Evolutionary conservation across 2,888 invertebrate species (phyloP).

Genomic region (Norana najaformis): DNA sequence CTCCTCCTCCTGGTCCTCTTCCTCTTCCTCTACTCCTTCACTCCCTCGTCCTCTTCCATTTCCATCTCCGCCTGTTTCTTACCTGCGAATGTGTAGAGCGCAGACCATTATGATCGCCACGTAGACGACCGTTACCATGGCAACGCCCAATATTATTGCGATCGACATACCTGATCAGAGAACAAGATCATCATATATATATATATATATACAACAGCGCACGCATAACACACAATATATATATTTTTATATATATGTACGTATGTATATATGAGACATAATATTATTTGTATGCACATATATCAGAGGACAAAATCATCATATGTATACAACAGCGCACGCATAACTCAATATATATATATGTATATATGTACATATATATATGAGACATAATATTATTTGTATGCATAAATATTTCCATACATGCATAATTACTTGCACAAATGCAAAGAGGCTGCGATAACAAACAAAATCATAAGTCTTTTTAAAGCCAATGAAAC

Average conservation of each 20-base stretch:
- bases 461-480: background rate
- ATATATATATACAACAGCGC: background rate
- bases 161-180: constrained; percentile 41
- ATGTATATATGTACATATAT: no score
- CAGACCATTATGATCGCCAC: constrained; percentile 44
- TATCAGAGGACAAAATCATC: background rate
- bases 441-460: background rate
- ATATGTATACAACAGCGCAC: background rate
- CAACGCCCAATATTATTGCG: constrained; percentile 43
- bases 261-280: no score
- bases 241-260: background rate
- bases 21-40: background rate
- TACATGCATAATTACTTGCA: no score
- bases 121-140: constrained; percentile 44
- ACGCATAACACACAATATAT: background rate
- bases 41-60: background rate
- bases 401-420: no score
- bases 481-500: background rate
- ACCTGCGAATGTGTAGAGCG: constrained; percentile 42
- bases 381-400: no score
- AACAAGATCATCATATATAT: background rate
- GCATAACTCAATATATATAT: background rate
- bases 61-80: background rate
- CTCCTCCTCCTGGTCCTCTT: background rate
- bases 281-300: constrained; percentile 42